phyloP scores from a whole-genome alignment of 2,113 vertebrate genomes.

The Dinomys branickii region DNA sequence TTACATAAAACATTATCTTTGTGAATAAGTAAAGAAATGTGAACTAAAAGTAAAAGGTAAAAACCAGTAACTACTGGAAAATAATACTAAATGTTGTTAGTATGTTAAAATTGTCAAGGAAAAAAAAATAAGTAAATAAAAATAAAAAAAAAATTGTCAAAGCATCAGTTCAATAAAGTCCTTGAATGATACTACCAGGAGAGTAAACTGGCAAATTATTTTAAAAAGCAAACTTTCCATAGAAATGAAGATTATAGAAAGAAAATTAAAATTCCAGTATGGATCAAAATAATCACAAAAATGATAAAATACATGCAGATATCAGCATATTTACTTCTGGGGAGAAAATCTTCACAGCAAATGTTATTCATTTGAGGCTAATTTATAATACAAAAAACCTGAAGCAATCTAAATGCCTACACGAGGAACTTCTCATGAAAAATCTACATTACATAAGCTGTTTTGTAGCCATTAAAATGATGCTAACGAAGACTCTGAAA shows the following conservation, averaged over 20 bases:
- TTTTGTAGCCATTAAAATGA: neutral
- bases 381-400: constrained; percentile 1
- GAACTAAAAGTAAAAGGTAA: neutral
- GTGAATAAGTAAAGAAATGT: neutral
- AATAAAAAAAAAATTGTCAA: neutral
- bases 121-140: too few species aligned
- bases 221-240: neutral
- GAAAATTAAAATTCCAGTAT: neutral
- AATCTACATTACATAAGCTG: neutral
- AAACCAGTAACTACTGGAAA: neutral
- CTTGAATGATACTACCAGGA: neutral
- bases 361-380: neutral
- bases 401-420: neutral
- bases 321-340: neutral
- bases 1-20: neutral
- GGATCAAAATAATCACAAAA: neutral
- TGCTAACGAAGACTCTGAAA: constrained; percentile 2
- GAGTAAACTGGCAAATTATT: neutral
- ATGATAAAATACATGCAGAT: neutral
- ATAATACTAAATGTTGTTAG: neutral
- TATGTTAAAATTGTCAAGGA: neutral
- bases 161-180: neutral
- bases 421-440: neutral
- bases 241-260: neutral
- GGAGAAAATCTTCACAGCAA: neutral